Conservation (phyloP, 2,797 vertebrate species). For the Todus mexicanus region DNA sequence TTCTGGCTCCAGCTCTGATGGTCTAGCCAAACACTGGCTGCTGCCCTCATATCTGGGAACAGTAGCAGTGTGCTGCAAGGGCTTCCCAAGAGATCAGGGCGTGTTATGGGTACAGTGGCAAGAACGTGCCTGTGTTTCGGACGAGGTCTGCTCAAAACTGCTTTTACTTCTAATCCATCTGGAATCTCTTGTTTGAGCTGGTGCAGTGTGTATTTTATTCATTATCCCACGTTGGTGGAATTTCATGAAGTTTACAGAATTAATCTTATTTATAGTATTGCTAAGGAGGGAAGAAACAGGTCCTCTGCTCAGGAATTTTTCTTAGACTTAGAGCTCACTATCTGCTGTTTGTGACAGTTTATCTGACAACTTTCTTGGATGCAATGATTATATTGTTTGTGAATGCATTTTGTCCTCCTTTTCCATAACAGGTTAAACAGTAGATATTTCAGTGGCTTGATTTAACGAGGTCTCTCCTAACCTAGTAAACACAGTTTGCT, state of each 20-base stretch:
- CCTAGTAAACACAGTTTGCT: background rate
- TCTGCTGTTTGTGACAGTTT: background rate
- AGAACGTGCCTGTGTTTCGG: background rate
- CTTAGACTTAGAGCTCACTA: background rate
- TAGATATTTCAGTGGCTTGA: background rate
- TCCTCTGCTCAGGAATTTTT: background rate
- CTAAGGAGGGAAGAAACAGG: background rate
- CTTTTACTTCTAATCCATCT: background rate
- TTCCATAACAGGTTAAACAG: background rate
- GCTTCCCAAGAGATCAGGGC: background rate
- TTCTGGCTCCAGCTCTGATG: conserved; percentile 19
- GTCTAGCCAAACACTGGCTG: conserved; percentile 21
- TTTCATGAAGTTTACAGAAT: background rate
- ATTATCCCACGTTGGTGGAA: background rate
- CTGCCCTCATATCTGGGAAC: background rate
- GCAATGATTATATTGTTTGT: background rate
- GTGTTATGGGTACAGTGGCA: background rate
- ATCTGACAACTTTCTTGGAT: background rate
- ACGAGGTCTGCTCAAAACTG: background rate
- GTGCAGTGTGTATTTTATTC: background rate
- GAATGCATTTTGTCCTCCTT: conserved; percentile 5
- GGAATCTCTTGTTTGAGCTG: background rate
- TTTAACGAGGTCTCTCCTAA: background rate
- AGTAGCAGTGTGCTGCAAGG: background rate
- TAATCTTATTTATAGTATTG: background rate